These are phyloP conservation scores for Mesitornis unicolor DNA, from an alignment of 2,113 vertebrate genomes.

Conservation along the genomic window DNA sequence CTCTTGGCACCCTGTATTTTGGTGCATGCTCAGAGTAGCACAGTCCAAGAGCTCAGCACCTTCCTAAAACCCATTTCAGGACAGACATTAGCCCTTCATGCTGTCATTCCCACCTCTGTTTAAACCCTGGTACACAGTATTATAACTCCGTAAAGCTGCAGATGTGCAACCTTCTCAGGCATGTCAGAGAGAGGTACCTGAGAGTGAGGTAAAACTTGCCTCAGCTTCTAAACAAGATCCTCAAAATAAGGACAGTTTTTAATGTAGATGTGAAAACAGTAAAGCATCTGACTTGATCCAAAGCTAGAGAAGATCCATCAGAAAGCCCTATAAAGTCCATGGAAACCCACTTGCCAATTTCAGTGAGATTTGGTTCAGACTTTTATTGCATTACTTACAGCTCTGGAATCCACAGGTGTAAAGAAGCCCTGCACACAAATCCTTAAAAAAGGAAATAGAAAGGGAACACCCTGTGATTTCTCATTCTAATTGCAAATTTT, in stretches of 20 bases:
- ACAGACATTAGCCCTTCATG: background rate
- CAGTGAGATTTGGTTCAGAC: background rate
- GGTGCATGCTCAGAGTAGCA: background rate
- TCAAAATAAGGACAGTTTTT: background rate
- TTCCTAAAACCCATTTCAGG: background rate
- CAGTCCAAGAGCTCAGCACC: background rate
- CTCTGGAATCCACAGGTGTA: slow-evolving; percentile 48
- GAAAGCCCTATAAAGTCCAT: slow-evolving; percentile 1
- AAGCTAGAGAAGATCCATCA: background rate
- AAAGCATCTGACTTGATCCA: background rate
- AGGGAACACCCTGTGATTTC: slow-evolving; percentile 39
- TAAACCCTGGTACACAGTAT: background rate
- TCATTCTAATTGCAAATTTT: slow-evolving; percentile 32
- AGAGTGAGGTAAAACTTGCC: background rate
- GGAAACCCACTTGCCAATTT: background rate
- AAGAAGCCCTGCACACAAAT: background rate
- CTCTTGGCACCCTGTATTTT: background rate
- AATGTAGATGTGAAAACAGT: background rate
- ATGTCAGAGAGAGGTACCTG: background rate
- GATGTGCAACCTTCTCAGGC: background rate
- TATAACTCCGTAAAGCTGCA: background rate
- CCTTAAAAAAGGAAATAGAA: slow-evolving; percentile 3
- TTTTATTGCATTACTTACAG: slow-evolving; percentile 43
- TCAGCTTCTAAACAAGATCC: background rate
- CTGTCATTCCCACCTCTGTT: background rate